Evolutionary conservation across 2,797 vertebrate genomes (phyloP), one percentile per base, ranked within the genome.

Genomic region (Anniella stebbinsi): DNA sequence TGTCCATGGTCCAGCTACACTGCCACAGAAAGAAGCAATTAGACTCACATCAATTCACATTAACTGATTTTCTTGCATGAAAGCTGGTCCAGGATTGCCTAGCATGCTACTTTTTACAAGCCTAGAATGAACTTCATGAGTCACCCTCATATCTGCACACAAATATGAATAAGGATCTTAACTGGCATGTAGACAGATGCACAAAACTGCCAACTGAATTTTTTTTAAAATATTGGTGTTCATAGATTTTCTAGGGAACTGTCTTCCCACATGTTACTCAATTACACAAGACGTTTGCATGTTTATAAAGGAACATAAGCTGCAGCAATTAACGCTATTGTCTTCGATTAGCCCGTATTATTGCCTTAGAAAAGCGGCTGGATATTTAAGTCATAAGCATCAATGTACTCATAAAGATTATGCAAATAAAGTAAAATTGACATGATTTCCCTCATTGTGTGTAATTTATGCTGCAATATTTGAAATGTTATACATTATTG

Each of bases 41-140:
- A 81, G 48, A 38, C 28, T 80, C 67, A 72, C 51, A 81, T 57
- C 77, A 72, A 60, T 51, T 57, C 41, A 33, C 67, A 69, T 41
- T 85, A 51, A 82, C 54, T 88, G 87, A 88, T 73, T 41, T 81
- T 60, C 36, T 60, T 63, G 54, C 69, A 82, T 73, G 25, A 73
- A 82, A 82, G 38, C 51, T 88, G 48, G 73, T 81, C 51, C 60
- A 17, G 51, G 30, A 72, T 17, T 88, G 17, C 2, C 30, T 1
- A 21, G 66, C 41, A 70, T 70, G 33, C 41, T 69, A 33, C 8
- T 69, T 69, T 72, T 87, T 63, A 77, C 28, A 88, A 60, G 28
- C 80, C 67, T 88, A 72, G 10, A 88, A n/a, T 82, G 36, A 72
- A 72, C 48, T 72, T 88, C 17, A 11, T 73, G 36, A 88, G 67